Base-by-base conservation (phyloP, 2,888 invertebrate species). In the Hetaerina titia region DNA sequence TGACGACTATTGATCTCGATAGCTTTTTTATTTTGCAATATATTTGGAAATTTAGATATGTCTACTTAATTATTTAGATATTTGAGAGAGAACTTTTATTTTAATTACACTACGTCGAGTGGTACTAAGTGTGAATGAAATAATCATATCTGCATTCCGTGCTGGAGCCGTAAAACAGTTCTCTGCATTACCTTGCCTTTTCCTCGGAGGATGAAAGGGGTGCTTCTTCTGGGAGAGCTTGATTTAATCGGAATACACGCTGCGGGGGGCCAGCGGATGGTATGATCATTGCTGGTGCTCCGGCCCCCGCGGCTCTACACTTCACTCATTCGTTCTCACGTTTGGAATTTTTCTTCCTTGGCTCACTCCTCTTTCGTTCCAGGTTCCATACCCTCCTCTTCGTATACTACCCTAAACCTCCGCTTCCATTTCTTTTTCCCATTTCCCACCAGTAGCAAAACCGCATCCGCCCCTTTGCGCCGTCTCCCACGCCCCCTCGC, bases 231-330 rank as follows among this genome's bases (percentile, higher is more conserved):
- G 45, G 90, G 90, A 90, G 57, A 15, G 6, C 11, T 56, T 56
- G 92, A 92, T 92, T 92, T 74, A 69, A 92, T 92, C 92, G 92
- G 69, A 69, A 92, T 92, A 69, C 69, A 31, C 69, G 15, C 92
- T 5, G 56, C 69, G 63, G 90, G 92, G 90, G 92, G 22, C 9
- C 13, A 56, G 92, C 13, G 45, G 64, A 9, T 25, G 64, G 63
- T 90, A 56, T 45, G 92, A 69, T 81, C 81, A 81, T 31, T 25
- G 81, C 31, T 31, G 31, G 56, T 92, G 63, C 92, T 74, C 17
- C 25, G 13, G 31, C 64, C 45, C 90, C 90, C 63, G 63, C 64
- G 90, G 64, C 45, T 60, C 9, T 22, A 31, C n/a, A 2, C 57
- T 57, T 58, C 58, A 15, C 22, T 31, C 22, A 2, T 13, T 19